A percentile compares a stretch with the other conserved stretches of the same genome.
Evolutionary conservation across 2,888 invertebrate species (phyloP).

Genomic region (Hirtodrosophila trivittata): DNA sequence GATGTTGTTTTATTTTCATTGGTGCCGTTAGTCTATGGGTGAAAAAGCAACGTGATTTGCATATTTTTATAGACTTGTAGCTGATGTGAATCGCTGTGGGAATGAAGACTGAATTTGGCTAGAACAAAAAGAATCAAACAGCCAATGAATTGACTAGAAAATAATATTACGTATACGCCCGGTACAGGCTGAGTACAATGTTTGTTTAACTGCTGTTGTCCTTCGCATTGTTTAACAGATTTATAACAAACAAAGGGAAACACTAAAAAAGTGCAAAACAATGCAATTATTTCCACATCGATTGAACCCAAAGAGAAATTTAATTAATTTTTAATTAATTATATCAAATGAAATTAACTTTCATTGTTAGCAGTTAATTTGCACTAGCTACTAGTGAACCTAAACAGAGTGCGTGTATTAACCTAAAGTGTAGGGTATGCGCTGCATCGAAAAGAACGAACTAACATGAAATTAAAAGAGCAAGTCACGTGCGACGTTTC

Average conservation of each 20-base stretch:
- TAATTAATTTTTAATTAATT: not conserved
- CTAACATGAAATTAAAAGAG: slow-evolving; percentile 13
- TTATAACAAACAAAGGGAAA: not conserved
- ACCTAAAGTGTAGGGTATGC: too few relatives aligned
- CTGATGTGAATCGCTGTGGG: too few relatives aligned
- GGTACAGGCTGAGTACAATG: not conserved
- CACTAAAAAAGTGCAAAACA: too few relatives aligned
- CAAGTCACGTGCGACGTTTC: slow-evolving; percentile 51
- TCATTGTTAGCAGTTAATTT: too few relatives aligned
- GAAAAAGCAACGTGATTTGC: slow-evolving; percentile 68
- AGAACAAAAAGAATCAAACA: slow-evolving; percentile 3
- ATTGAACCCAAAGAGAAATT: not conserved
- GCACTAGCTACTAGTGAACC: too few relatives aligned
- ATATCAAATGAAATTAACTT: too few relatives aligned
- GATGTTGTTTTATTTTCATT: slow-evolving; percentile 11
- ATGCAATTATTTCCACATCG: too few relatives aligned
- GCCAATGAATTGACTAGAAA: not conserved
- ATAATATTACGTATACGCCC: not conserved
- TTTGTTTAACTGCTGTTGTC: not conserved
- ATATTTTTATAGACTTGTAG: slow-evolving; percentile 64
- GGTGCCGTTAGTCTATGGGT: slow-evolving; percentile 5
- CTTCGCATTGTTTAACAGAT: not conserved
- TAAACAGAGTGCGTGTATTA: too few relatives aligned
- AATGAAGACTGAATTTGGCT: slow-evolving; percentile 26
- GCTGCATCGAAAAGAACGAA: not conserved